phyloP scores from a whole-genome alignment of 2,797 vertebrate species.

The Picus viridis region DNA sequence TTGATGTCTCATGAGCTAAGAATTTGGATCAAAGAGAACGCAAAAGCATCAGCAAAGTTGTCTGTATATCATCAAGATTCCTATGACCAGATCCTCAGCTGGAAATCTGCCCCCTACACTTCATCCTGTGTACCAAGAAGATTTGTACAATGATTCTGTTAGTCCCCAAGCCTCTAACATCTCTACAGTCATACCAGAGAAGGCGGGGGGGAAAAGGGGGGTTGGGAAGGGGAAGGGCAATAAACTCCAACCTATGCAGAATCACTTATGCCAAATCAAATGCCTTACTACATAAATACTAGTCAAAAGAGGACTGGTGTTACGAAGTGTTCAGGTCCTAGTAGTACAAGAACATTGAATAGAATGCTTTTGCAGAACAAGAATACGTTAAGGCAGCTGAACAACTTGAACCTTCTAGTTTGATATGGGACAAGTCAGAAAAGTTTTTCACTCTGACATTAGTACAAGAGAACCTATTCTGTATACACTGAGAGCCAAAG shows the following conservation, averaged over 20 bases:
- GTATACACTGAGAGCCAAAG: not conserved
- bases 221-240: not conserved
- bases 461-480: not conserved
- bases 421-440: not conserved
- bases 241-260: not conserved
- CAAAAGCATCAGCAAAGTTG: conserved; percentile 40
- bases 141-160: not conserved
- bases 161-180: not conserved
- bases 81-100: conserved; percentile 43
- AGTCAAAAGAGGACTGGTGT: not conserved
- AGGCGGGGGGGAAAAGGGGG: too few relatives aligned
- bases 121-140: not conserved
- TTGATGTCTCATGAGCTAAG: conserved; percentile 53
- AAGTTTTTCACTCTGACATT: not conserved
- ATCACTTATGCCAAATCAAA: not conserved
- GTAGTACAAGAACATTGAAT: not conserved
- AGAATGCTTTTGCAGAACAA: not conserved
- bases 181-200: not conserved
- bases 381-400: not conserved
- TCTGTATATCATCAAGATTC: conserved; percentile 58
- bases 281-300: not conserved
- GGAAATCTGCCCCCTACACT: conserved; percentile 23
- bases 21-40: conserved; percentile 59
- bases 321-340: not conserved
- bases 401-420: not conserved